Evolutionary conservation across 2,113 vertebrate species (phyloP).

Genomic region (Xenopus tropicalis): DNA sequence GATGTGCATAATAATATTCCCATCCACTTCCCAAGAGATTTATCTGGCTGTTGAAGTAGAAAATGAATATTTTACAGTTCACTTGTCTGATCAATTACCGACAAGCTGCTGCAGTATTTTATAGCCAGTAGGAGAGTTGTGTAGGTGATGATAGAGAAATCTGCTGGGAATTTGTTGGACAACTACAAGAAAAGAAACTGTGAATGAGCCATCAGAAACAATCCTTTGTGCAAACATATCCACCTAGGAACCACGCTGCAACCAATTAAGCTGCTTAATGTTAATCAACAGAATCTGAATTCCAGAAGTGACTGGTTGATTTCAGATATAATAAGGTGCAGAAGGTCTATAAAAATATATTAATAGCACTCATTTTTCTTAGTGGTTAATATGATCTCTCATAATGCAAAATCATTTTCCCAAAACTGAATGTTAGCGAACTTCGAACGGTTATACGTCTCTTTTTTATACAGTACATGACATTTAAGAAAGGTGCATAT

Average conservation of each 20-base stretch:
- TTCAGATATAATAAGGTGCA: slow-evolving; percentile 65
- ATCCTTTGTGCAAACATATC: slow-evolving; percentile 63
- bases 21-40: slow-evolving; percentile 92
- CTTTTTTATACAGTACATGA: not conserved
- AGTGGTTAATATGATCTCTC: not conserved
- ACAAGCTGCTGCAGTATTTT: slow-evolving; percentile 98
- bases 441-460: not conserved
- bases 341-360: slow-evolving; percentile 52
- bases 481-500: not conserved
- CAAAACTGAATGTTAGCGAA: not conserved
- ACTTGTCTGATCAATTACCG: slow-evolving; percentile 99
- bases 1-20: slow-evolving; percentile 97
- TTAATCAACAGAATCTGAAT: slow-evolving; percentile 78
- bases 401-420: not conserved
- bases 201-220: slow-evolving; percentile 70
- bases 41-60: slow-evolving; percentile 99
- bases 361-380: not conserved
- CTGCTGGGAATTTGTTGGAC: slow-evolving; percentile 76
- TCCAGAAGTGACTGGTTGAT: slow-evolving; percentile 74
- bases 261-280: slow-evolving; percentile 78
- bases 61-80: slow-evolving; percentile 99
- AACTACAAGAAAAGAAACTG: slow-evolving; percentile 63
- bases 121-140: slow-evolving; percentile 83
- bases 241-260: slow-evolving; percentile 71
- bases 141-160: slow-evolving; percentile 87